A percentile compares a stretch with the other conserved stretches of the same genome.
Evolutionary conservation across 1,140 invertebrate genomes (phyloP).

Genomic region (Drosophila pallidifrons): DNA sequence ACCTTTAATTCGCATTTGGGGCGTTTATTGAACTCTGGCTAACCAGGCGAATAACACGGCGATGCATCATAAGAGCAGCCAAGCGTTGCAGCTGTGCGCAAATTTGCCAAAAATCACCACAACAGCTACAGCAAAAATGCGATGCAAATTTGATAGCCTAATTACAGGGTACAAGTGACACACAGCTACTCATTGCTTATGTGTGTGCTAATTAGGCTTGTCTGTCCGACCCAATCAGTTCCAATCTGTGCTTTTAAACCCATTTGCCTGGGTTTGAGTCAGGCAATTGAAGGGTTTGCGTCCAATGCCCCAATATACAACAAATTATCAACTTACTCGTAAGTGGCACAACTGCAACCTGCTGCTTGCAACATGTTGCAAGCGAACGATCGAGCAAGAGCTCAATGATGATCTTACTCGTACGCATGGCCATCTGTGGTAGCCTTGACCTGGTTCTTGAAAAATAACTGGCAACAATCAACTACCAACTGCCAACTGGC

Average conservation of each 20-base stretch:
- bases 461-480: constrained; percentile 28
- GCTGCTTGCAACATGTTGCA: constrained; percentile 47
- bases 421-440: constrained; percentile 48
- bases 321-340: constrained; percentile 11
- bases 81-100: constrained; percentile 68
- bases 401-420: constrained; percentile 57
- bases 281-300: background rate
- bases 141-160: constrained; percentile 49
- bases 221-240: background rate
- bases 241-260: background rate
- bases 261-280: background rate
- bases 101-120: constrained; percentile 64
- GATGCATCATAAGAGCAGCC: constrained; percentile 45
- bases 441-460: constrained; percentile 75
- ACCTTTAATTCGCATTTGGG: background rate
- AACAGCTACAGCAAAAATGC: background rate
- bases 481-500: background rate
- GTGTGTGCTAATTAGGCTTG: constrained; percentile 26
- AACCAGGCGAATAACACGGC: constrained; percentile 29
- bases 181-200: constrained; percentile 39
- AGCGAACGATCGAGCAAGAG: constrained; percentile 28
- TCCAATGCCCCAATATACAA: constrained; percentile 2
- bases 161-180: constrained; percentile 67
- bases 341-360: constrained; percentile 6
- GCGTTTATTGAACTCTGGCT: constrained; percentile 65